Conservation (phyloP, 2,113 vertebrate genomes). For the Catharus fuscescens region DNA sequence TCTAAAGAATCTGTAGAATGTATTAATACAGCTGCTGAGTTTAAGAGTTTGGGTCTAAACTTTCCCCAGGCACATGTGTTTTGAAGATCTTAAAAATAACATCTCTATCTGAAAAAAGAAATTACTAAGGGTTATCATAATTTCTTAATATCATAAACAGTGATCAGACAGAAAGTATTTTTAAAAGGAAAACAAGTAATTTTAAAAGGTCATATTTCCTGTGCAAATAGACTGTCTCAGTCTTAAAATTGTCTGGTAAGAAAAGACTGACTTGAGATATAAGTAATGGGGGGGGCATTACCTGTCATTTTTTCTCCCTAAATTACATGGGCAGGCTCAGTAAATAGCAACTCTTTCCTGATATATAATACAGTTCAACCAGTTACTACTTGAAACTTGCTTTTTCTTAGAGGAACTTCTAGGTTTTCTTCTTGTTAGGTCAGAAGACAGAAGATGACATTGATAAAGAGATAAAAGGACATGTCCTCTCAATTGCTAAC, state of each 20-base stretch:
- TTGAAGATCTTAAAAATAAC: background rate
- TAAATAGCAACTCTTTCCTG: conserved; percentile 51
- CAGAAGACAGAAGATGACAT: background rate
- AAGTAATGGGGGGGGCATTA: conserved; percentile 33
- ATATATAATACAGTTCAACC: conserved; percentile 50
- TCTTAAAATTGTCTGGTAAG: conserved; percentile 69
- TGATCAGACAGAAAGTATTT: conserved; percentile 69
- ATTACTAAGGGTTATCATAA: conserved; percentile 23
- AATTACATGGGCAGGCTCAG: conserved; percentile 65
- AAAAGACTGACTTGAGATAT: conserved; percentile 43
- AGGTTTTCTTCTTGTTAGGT: conserved; percentile 10
- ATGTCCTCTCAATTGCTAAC: background rate
- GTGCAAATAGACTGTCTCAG: conserved; percentile 57
- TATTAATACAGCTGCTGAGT: background rate
- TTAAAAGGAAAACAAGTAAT: conserved; percentile 56
- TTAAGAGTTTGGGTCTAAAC: background rate
- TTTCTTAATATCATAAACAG: conserved; percentile 70
- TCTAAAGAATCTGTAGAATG: background rate
- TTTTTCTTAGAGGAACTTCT: conserved; percentile 52
- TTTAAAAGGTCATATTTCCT: conserved; percentile 67
- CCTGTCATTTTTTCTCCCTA: conserved; percentile 57
- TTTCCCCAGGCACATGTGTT: background rate
- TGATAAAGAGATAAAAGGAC: conserved; percentile 29
- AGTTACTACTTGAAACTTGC: conserved; percentile 68
- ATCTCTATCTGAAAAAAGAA: background rate